Base-by-base conservation (phyloP, 2,113 vertebrate species). In the Addax nasomaculatus region DNA sequence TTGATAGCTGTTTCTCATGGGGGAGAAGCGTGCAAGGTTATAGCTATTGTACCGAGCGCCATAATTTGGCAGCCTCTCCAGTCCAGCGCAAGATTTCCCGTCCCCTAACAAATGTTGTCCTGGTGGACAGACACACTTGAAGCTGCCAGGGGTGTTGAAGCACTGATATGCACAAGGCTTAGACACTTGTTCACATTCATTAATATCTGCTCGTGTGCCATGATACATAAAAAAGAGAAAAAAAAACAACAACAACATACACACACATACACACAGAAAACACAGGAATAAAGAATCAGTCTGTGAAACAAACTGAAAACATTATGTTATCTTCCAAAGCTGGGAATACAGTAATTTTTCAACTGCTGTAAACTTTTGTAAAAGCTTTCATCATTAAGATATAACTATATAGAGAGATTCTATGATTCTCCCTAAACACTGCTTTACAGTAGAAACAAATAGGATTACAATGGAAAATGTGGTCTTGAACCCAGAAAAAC, bases 91-190 rank as follows among this genome's bases (percentile, higher is more conserved):
- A 98, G 99, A 99, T 98, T 99, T 99, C 98, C 99, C 99, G 87
- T 99, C 99, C 76, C 99, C 99, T 98, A 99, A 99, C 98, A 99
- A 99, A 92, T 99, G 99, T 97, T 99, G 99, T 95, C 99, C 99
- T 57, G 99, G 98, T 2, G 99, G 99, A 99, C 99, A 99, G 97
- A 98, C 67, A 99, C 99, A 99, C 99, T 99, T 99, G 99, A 99
- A 99, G 99, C 99, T 99, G 99, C 99, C 99, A 0, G 99, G 99
- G 96, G 98, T 99, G 99, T 99, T 99, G 99, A 99, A 98, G 98
- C 99, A 99, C 89, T 98, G 99, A 99, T 99, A 98, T 90, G 99
- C 99, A 98, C 99, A 99, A 98, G 99, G 99, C 95, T 99, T 99
- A 84, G 99, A 99, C 93, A 99, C 99, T 98, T 99, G 99, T 98